Evolutionary conservation across 2,888 invertebrate genomes (phyloP), one percentile per base, ranked within the genome.

Genomic region (Nymphalis urticae): DNA sequence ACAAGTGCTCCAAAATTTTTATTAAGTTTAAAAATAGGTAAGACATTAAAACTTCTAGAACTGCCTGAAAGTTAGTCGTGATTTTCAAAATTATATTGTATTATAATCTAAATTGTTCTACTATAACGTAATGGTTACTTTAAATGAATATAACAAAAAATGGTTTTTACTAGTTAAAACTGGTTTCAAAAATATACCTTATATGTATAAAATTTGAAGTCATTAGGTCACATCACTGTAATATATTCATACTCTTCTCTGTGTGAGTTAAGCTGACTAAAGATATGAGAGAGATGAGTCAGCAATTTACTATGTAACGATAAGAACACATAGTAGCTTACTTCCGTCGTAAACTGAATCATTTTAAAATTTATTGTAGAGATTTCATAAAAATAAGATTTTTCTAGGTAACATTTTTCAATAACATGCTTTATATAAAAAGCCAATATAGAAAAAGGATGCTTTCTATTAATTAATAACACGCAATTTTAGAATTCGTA

Each of bases 241-340:
- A 68, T 68, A 47, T 71, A 68, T 71, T 65, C 71, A 68, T 59
- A 53, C 62, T 71, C 53, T 58, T 17, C 58, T 36, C 58, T 64
- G 58, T 65, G 68, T 47, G 42, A 70, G 65, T 62, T 63, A 72
- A 70, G 60, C 65, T 70, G 72, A 70, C 67, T 72, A 56, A 67
- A 70, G 70, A 70, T 67, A 70, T 67, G 42, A 68, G 65, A 54
- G 62, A 8, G 32, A 48, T 63, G 70, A 68, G 67, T 72, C 72
- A 70, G 72, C 72, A 62, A 67, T 58, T 72, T 66, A 48, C 51
- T 62, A 68, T 53, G 64, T 47, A 51, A 51, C 50, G 53, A 13
- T 19, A 32, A 10, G n/a, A 19, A 32, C 47, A 48, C 17, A 48
- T 56, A 58, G 42, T 50, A 42, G 36, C 36, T 48, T 19, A 42